Conservation (phyloP, 2,797 vertebrate genomes). For the Myiothlypis coronata region DNA sequence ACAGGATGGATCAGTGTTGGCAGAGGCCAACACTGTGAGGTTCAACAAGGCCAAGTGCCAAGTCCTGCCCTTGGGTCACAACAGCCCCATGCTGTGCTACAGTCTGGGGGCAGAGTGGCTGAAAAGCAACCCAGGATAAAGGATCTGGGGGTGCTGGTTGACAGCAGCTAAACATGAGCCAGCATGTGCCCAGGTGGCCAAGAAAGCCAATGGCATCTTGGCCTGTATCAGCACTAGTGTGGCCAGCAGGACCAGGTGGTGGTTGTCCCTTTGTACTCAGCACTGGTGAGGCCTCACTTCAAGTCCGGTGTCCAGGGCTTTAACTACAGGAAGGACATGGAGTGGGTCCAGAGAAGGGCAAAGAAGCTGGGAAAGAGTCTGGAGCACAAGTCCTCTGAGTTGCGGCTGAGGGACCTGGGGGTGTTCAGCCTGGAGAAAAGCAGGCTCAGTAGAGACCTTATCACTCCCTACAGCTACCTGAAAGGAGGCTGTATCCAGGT, state of each 20-base stretch:
- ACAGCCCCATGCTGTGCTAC: rapidly evolving
- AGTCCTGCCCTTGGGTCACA: neutral
- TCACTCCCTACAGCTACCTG: rapidly evolving
- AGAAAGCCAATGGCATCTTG: neutral
- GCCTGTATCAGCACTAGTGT: rapidly evolving
- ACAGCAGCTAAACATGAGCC: neutral
- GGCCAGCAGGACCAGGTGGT: neutral
- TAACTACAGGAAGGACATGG: neutral
- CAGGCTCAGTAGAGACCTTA: neutral
- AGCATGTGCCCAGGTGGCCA: rapidly evolving
- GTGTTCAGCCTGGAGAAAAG: neutral
- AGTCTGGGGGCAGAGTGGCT: neutral
- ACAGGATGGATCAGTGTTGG: neutral
- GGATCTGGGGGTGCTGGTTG: rapidly evolving
- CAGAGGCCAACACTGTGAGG: neutral
- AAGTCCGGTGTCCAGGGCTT: neutral
- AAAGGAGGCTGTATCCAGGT: neutral
- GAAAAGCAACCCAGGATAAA: neutral
- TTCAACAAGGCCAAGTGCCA: neutral
- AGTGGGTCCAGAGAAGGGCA: neutral
- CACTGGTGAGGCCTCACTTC: neutral
- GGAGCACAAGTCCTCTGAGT: neutral
- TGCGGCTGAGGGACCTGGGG: rapidly evolving
- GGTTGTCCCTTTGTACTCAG: neutral
- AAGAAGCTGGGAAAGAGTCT: rapidly evolving